These are phyloP conservation scores for Tichodroma muraria DNA, from an alignment of 2,113 vertebrate genomes.

Conservation along the genomic window DNA sequence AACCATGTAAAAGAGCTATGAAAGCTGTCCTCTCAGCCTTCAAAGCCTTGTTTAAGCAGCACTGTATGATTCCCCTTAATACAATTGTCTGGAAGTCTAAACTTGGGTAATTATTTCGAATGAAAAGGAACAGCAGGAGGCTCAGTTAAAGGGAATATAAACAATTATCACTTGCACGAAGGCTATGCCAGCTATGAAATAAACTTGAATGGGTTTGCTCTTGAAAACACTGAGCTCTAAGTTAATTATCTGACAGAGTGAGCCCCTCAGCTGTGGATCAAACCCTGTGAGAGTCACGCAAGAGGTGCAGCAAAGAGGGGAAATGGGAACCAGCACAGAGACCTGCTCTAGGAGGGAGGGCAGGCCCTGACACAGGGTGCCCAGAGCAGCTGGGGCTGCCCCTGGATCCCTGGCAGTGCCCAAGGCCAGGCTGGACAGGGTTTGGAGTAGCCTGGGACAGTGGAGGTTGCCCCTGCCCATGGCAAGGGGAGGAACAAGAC, in stretches of 20 bases:
- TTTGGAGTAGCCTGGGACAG: not conserved
- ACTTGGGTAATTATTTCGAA: constrained; percentile 58
- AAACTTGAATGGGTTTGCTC: constrained; percentile 16
- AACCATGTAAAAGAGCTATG: constrained; percentile 7
- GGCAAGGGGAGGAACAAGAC: not conserved
- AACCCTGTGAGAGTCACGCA: not conserved
- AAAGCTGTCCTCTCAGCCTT: constrained; percentile 48
- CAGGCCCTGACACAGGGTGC: not conserved
- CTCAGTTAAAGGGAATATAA: constrained; percentile 52
- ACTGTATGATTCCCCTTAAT: constrained; percentile 36
- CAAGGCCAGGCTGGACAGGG: not conserved
- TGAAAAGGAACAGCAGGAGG: constrained; percentile 54
- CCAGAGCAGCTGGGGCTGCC: not conserved
- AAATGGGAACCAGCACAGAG: not conserved
- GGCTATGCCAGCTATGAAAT: constrained; percentile 15
- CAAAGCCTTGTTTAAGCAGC: constrained; percentile 46
- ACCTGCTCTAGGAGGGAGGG: not conserved
- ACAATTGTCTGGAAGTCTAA: constrained; percentile 54
- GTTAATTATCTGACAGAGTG: not conserved
- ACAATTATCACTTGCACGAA: constrained; percentile 59
- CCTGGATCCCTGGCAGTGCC: not conserved
- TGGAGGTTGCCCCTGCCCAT: not conserved
- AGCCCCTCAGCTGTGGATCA: not conserved
- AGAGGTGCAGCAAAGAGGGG: not conserved
- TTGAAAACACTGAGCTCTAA: not conserved